Evolutionary conservation across 2,797 vertebrate species (phyloP).

Genomic region (Microctenopoma stevenorrisi): DNA sequence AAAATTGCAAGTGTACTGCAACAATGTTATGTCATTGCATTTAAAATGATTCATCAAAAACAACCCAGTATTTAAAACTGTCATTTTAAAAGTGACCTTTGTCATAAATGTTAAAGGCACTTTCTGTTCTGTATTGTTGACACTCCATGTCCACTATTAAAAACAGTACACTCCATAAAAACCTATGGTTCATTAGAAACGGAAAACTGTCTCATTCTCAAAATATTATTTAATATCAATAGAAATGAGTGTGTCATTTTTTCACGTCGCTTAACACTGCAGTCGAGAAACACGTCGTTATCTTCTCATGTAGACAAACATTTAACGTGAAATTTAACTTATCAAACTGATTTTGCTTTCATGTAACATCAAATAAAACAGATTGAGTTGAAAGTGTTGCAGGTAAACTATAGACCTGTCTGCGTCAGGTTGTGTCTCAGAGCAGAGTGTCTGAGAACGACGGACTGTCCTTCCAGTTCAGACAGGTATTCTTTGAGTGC

Average conservation of each 20-base stretch:
- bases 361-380: slow-evolving; percentile 2
- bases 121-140: slow-evolving; percentile 15
- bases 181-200: neutral
- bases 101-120: slow-evolving; percentile 8
- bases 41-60: neutral
- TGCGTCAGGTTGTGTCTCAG: slow-evolving; percentile 44
- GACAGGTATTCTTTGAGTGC: slow-evolving; percentile 96
- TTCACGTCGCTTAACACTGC: slow-evolving; percentile 18
- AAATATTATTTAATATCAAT: slow-evolving; percentile 11
- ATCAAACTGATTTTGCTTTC: neutral
- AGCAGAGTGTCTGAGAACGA: slow-evolving; percentile 84
- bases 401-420: neutral
- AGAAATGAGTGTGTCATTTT: slow-evolving; percentile 33
- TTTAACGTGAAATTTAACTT: too few species aligned
- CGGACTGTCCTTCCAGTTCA: slow-evolving; percentile 92
- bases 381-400: neutral
- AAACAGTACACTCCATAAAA: slow-evolving; percentile 34
- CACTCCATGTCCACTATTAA: neutral
- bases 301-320: too few species aligned
- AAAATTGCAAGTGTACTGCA: neutral
- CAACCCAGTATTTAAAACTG: neutral
- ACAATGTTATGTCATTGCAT: neutral
- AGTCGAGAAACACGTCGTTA: neutral
- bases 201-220: neutral
- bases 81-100: neutral